Base-by-base conservation (phyloP, 2,888 invertebrate genomes). In the Chesias legatella region DNA sequence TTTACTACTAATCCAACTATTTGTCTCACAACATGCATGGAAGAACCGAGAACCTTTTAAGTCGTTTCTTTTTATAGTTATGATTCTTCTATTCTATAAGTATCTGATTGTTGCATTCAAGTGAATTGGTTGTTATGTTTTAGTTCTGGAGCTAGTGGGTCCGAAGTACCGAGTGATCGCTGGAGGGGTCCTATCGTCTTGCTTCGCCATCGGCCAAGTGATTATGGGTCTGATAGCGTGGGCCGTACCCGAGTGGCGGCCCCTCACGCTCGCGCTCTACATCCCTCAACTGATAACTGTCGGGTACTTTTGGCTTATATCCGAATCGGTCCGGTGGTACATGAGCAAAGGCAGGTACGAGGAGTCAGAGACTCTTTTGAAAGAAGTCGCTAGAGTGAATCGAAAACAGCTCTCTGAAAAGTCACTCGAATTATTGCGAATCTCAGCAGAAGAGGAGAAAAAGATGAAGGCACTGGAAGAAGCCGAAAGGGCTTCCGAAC, bases 321-420 rank as follows among this genome's bases (percentile, higher is more conserved):
- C 92, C 0, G 94, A 94, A 73, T 94, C 94, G 5, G 88, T 94
- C 1, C 89, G 95, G 42, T 95, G 95, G 95, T 89, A 94, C 31
- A 78, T 94, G 53, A 92, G 92, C 38, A 92, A 93, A 60, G 91
- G 91, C 0, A 88, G 91, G 40, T 90, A 90, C 43, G 89, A 91
- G 7, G 90, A 92, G 51, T 93, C 94, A 0, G 91, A 91, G 53
- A 73, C 70, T 10, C 89, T 93, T 0, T 74, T 94, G 7, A 88
- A 89, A 28, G 88, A 85, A 51, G 91, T 93, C 1, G 92, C 94
- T 0, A 79, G 75, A 52, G 74, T 91, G 0, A 94, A 94, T 52
- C 86, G 84, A 4, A 77, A 53, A 29, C 34, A 60, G 9, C 40
- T 85, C 0, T 80, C 81, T 1, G 72, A 77, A 0, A 72, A 75